Evolutionary conservation across 2,113 vertebrate genomes (phyloP), one percentile per base, ranked within the genome.

Genomic region (Callithrix jacchus): DNA sequence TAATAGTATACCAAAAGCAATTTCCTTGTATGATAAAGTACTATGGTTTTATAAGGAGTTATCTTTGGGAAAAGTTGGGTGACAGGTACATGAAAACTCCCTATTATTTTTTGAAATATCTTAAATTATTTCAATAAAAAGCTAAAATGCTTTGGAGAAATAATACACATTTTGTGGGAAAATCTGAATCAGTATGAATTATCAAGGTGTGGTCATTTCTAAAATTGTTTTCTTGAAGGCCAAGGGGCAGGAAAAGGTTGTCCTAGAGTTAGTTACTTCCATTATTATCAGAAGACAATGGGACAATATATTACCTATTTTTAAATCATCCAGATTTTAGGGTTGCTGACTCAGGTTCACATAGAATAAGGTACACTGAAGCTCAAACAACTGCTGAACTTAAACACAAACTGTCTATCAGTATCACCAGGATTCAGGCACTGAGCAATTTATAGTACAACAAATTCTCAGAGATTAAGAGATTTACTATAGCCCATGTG

Each of bases 401-500:
- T 97, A 98, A 98, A 96, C 96, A 96, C 95, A 97, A 97, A 96
- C 91, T 98, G 86, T 93, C 94, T 83, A 97, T 87, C 76, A 97
- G 97, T 88, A 80, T 87, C 66, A 89, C 81, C 32, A 52, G 91
- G 90, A 98, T 98, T 97, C 96, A 93, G 96, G 85, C 90, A 89
- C 93, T 91, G 84, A 97, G 92, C 91, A 98, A 97, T 91, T 83
- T 87, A 89, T 85, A 97, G 52, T 74, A 97, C 42, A 96, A 30
- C 97, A 98, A 98, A 87, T 97, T 89, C 61, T 96, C 82, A 93
- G 40, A 97, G 97, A 98, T 98, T 98, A 98, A 98, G 89, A 98
- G 96, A 98, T 96, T 96, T 97, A 96, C 91, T 98, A 82, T 97
- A 97, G 97, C 79, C 40, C 89, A 93, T 92, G 68, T 96, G 76